phyloP scores from a whole-genome alignment of 2,797 vertebrate species.

The Enteromius afrohamiltoni region DNA sequence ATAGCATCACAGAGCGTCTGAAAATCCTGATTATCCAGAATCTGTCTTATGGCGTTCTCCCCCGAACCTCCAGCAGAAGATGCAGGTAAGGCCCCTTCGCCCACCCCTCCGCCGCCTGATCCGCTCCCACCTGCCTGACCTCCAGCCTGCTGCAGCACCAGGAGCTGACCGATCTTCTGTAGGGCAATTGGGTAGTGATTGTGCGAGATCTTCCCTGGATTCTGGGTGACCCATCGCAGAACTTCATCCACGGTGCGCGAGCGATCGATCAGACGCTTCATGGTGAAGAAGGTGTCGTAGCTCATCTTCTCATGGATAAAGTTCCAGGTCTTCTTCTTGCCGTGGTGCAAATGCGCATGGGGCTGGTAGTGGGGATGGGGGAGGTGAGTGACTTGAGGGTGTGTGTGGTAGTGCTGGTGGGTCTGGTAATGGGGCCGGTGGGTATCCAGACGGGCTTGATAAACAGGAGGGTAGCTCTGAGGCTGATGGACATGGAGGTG shows the following conservation, averaged over 20 bases:
- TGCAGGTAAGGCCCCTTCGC: constrained; percentile 32
- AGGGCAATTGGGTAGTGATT: constrained; percentile 90
- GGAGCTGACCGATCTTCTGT: constrained; percentile 86
- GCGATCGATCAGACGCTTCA: constrained; percentile 90
- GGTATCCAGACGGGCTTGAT: constrained; percentile 71
- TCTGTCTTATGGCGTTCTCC: constrained; percentile 61
- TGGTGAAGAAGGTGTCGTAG: constrained; percentile 89
- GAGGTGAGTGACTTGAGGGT: constrained; percentile 64
- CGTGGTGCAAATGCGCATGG: constrained; percentile 65
- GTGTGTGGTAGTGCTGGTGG: constrained; percentile 66
- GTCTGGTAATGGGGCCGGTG: constrained; percentile 72
- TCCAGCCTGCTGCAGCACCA: constrained; percentile 71
- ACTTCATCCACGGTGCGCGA: constrained; percentile 86
- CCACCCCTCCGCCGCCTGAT: not conserved
- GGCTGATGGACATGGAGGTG: constrained; percentile 66
- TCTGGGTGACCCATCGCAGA: constrained; percentile 92
- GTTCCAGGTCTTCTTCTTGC: constrained; percentile 87
- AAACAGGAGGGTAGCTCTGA: constrained; percentile 66
- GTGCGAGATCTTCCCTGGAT: constrained; percentile 87
- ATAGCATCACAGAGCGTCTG: constrained; percentile 79
- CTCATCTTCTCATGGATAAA: constrained; percentile 90
- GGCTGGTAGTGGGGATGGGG: constrained; percentile 71
- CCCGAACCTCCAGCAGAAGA: constrained; percentile 34
- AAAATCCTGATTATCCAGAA: constrained; percentile 80
- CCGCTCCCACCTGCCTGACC: not conserved